Conservation (phyloP, 2,113 vertebrate genomes). For the Rhinogobius similis region DNA sequence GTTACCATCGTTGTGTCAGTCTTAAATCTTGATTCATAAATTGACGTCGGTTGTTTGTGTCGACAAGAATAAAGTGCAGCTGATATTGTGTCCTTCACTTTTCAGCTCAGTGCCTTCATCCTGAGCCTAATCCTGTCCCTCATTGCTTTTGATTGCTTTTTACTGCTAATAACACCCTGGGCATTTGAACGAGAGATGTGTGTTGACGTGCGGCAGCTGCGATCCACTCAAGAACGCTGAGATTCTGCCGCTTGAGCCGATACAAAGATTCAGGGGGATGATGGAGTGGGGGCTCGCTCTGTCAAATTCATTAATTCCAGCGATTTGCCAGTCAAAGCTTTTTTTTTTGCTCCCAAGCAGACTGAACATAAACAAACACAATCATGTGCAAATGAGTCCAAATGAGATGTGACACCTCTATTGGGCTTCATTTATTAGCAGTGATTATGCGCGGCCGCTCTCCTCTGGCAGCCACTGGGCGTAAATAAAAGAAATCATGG, state of each 20-base stretch:
- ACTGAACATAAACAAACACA: constrained; percentile 77
- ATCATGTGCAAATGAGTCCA: constrained; percentile 75
- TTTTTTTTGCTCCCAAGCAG: constrained; percentile 47
- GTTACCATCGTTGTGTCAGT: background rate
- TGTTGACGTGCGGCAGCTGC: constrained; percentile 68
- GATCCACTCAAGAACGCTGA: constrained; percentile 48
- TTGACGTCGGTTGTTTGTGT: background rate
- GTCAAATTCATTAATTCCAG: constrained; percentile 72
- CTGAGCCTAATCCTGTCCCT: constrained; percentile 56
- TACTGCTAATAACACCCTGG: constrained; percentile 45
- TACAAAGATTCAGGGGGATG: constrained; percentile 32
- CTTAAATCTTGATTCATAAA: background rate
- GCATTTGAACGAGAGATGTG: constrained; percentile 47
- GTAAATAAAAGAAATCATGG: constrained; percentile 74
- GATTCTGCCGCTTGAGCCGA: constrained; percentile 47
- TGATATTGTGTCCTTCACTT: constrained; percentile 36
- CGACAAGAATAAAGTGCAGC: constrained; percentile 13
- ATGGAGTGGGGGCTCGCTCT: constrained; percentile 1
- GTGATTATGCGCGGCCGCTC: constrained; percentile 66
- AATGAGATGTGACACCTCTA: constrained; percentile 78
- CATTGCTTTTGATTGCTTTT: constrained; percentile 60
- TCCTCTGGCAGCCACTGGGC: constrained; percentile 56
- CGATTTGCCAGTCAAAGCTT: constrained; percentile 72
- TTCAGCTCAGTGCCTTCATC: constrained; percentile 56
- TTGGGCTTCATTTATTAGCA: constrained; percentile 78